Conservation (phyloP, 2,113 vertebrate species). For the Anguilla rostrata region DNA sequence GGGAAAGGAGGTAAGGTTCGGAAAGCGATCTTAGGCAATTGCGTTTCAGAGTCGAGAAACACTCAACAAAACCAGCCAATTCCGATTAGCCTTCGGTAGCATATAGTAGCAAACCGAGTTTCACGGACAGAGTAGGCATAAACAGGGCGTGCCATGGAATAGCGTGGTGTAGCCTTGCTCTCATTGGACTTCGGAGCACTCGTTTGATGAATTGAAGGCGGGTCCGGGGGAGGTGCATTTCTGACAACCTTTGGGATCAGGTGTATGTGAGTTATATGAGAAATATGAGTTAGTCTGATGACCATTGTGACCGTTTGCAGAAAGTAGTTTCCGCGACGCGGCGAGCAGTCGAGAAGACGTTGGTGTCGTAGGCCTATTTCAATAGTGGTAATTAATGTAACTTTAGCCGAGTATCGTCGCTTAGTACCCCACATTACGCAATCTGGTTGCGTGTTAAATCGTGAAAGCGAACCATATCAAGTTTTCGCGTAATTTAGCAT, state of each 20-base stretch:
- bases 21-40: neutral
- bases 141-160: conserved; percentile 24
- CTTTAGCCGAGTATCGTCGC: too few species aligned
- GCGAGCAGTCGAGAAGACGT: too few species aligned
- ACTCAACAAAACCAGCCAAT: neutral
- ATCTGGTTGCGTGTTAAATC: too few species aligned
- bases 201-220: conserved; percentile 28
- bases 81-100: neutral
- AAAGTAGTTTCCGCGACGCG: too few species aligned
- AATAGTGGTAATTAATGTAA: too few species aligned
- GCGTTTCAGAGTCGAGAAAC: neutral
- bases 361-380: too few species aligned
- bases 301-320: neutral
- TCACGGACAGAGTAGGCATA: neutral
- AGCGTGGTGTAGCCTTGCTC: conserved; percentile 40
- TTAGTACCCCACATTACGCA: too few species aligned
- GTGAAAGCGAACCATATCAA: too few species aligned
- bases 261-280: neutral
- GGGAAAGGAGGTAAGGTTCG: neutral
- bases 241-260: neutral
- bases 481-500: too few species aligned
- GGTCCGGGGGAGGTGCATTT: neutral
- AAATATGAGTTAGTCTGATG: neutral
- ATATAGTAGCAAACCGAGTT: neutral
- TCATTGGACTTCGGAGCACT: conserved; percentile 48